Conservation (phyloP, 1,140 invertebrate species). For the Galleria mellonella region DNA sequence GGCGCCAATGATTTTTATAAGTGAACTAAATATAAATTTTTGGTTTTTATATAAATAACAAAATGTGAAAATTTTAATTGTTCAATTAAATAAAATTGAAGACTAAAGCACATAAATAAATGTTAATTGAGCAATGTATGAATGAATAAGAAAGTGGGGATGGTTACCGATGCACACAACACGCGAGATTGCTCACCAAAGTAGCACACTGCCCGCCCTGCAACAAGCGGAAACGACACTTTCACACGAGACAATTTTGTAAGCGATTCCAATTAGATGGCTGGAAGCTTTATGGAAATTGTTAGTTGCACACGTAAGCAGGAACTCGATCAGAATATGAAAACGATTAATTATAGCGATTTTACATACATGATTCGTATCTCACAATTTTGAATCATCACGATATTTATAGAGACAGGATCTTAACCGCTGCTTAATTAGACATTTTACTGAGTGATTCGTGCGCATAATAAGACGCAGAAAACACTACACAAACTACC, state of each 20-base stretch:
- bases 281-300: slow-evolving; percentile 12
- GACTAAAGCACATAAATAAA: slow-evolving; percentile 43
- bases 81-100: slow-evolving; percentile 30
- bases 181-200: slow-evolving; percentile 93
- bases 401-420: too few relatives aligned
- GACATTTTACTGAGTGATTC: too few relatives aligned
- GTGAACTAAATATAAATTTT: too few relatives aligned
- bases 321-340: too few relatives aligned
- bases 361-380: too few relatives aligned
- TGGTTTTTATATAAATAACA: too few relatives aligned
- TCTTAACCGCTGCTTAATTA: too few relatives aligned
- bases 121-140: slow-evolving; percentile 66
- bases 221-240: slow-evolving; percentile 81
- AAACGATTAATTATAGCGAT: too few relatives aligned
- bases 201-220: slow-evolving; percentile 81
- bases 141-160: slow-evolving; percentile 74
- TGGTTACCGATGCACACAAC: slow-evolving; percentile 93
- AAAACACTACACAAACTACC: too few relatives aligned
- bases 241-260: slow-evolving; percentile 67
- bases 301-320: too few relatives aligned
- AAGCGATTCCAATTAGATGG: slow-evolving; percentile 15
- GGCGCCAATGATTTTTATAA: background rate
- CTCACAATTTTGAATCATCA: too few relatives aligned
- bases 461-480: too few relatives aligned
- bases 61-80: slow-evolving; percentile 27